Evolutionary conservation across 2,797 vertebrate genomes (phyloP).

Genomic region (Spinus pinus): DNA sequence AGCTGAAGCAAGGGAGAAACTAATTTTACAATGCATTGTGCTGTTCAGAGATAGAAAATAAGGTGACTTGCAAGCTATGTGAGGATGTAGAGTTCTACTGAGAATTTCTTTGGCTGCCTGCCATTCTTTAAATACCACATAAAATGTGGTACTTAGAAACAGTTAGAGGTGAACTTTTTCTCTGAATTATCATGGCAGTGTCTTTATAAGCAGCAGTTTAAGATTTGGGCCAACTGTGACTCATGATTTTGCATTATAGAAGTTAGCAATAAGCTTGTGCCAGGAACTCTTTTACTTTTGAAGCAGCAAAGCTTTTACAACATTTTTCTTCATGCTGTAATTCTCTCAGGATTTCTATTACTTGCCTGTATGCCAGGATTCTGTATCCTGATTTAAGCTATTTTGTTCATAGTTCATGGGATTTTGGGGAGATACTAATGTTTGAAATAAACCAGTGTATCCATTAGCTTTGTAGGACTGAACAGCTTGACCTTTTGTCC

Average conservation of each 20-base stretch:
- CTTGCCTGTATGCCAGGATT: neutral
- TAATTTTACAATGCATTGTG: conserved; percentile 23
- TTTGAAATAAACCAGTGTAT: neutral
- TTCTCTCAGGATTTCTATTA: neutral
- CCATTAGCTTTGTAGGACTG: neutral
- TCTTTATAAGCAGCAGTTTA: neutral
- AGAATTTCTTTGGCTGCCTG: conserved; percentile 32
- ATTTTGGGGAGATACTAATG: neutral
- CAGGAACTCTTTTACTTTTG: neutral
- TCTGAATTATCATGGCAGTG: neutral
- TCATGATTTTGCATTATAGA: neutral
- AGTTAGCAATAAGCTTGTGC: neutral
- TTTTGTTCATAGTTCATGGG: neutral
- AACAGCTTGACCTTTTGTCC: neutral
- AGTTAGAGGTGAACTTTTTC: neutral
- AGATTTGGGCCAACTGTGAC: neutral
- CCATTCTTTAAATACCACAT: conserved; percentile 44
- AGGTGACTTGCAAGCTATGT: neutral
- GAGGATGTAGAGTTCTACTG: neutral
- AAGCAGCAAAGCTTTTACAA: neutral
- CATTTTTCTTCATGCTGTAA: neutral
- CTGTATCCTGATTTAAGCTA: neutral
- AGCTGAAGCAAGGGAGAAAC: neutral
- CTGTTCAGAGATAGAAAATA: neutral
- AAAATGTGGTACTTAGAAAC: conserved; percentile 3